Percentiles rank a stretch among this genome's conserved stretches.
Evolutionary conservation across 2,797 vertebrate genomes (phyloP).

Genomic region (Cephalopachus bancanus): DNA sequence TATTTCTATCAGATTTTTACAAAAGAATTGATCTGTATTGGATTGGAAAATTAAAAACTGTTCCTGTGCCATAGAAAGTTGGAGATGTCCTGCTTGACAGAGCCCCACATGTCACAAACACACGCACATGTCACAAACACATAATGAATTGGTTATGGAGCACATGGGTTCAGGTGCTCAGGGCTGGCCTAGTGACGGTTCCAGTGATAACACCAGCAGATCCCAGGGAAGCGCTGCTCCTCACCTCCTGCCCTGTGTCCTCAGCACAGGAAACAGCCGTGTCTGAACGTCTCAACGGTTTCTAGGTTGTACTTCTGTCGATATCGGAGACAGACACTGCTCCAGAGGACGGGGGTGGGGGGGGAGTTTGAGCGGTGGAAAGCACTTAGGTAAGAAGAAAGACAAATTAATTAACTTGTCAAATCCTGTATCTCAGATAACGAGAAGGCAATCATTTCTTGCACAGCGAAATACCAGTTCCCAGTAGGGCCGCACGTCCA

Average conservation of each 20-base stretch:
- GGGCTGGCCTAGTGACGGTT: rapidly evolving
- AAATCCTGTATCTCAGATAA: conserved; percentile 62
- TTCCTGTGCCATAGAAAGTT: background rate
- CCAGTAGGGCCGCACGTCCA: background rate
- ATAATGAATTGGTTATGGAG: background rate
- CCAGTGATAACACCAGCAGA: rapidly evolving
- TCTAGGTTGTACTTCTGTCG: conserved; percentile 35
- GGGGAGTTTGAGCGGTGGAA: conserved; percentile 24
- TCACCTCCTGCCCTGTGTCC: background rate
- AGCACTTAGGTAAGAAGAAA: conserved; percentile 65
- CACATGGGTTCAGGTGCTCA: background rate
- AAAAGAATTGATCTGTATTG: conserved; percentile 28
- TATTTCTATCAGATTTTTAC: conserved; percentile 42
- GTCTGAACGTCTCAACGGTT: conserved; percentile 1
- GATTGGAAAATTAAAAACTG: background rate
- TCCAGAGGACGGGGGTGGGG: conserved; percentile 49
- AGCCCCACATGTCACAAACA: background rate
- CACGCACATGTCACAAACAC: background rate
- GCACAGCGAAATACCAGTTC: background rate
- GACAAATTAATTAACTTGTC: conserved; percentile 76
- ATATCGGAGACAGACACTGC: conserved; percentile 18
- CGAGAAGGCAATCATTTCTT: background rate
- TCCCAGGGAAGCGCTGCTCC: background rate
- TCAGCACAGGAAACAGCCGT: background rate
- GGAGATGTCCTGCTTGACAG: background rate